phyloP scores from a whole-genome alignment of 2,113 vertebrate genomes.

The Callopanchax toddi region DNA sequence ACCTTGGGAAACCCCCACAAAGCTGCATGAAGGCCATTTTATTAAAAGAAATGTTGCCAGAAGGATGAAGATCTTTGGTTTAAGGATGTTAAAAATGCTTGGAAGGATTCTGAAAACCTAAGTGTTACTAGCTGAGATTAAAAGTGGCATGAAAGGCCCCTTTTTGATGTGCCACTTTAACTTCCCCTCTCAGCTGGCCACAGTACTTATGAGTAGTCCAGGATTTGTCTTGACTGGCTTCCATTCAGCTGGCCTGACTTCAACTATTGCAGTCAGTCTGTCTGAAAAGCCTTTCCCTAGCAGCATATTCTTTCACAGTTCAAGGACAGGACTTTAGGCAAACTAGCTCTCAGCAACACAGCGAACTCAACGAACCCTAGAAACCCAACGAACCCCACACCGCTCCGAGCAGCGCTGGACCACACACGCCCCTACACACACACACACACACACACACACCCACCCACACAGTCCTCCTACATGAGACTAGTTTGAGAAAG shows the following conservation, averaged over 20 bases:
- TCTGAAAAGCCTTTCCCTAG: constrained; percentile 72
- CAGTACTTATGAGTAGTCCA: constrained; percentile 58
- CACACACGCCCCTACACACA: constrained; percentile 63
- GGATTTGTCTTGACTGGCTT: constrained; percentile 71
- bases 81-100: background rate
- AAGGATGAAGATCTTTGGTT: background rate
- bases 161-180: constrained; percentile 41
- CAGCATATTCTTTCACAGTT: constrained; percentile 74
- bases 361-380: constrained; percentile 76
- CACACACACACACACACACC: constrained; percentile 10
- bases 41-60: background rate
- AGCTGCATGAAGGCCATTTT: constrained; percentile 19
- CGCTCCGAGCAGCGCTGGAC: constrained; percentile 65
- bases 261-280: constrained; percentile 73
- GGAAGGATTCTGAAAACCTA: constrained; percentile 27
- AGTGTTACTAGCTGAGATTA: constrained; percentile 22
- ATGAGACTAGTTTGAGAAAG: constrained; percentile 38
- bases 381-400: constrained; percentile 69
- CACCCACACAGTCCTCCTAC: constrained; percentile 22
- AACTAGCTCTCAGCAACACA: constrained; percentile 61
- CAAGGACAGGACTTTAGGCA: constrained; percentile 76
- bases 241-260: constrained; percentile 67
- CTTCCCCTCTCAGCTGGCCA: constrained; percentile 29
- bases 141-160: constrained; percentile 46
- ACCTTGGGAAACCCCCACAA: constrained; percentile 20